A percentile compares a stretch with the other conserved stretches of the same genome.
Conservation (phyloP, 2,797 vertebrate genomes). For the Onychomys torridus region DNA sequence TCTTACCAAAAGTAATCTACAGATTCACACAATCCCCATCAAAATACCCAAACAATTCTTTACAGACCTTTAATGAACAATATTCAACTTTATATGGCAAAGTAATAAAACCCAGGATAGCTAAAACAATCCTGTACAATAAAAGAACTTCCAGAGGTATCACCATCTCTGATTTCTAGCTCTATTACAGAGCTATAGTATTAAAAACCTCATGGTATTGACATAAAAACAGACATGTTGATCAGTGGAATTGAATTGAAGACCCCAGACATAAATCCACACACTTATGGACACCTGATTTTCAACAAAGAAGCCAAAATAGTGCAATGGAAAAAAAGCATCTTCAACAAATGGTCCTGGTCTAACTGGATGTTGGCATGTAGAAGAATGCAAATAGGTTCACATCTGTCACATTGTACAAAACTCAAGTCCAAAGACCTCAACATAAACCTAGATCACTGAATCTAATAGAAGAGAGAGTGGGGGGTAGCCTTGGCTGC, state of each 20-base stretch:
- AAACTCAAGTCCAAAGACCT: neutral
- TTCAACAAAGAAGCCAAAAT: neutral
- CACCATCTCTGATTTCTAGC: neutral
- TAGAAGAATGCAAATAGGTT: neutral
- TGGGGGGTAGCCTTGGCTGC: neutral
- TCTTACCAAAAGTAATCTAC: neutral
- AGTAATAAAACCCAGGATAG: neutral
- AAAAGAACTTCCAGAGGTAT: neutral
- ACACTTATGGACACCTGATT: neutral
- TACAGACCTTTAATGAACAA: neutral
- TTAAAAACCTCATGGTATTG: neutral
- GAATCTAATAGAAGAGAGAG: neutral
- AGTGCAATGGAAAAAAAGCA: neutral
- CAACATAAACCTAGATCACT: neutral
- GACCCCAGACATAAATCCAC: neutral
- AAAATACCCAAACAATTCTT: neutral
- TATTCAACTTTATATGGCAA: neutral
- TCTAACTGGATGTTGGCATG: neutral
- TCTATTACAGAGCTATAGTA: neutral
- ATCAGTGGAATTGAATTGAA: neutral
- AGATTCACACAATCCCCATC: neutral
- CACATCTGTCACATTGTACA: neutral
- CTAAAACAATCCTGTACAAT: neutral
- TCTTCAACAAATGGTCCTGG: neutral
- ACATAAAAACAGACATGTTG: neutral